Evolutionary conservation across 2,113 vertebrate genomes (phyloP).

Genomic region (Stigmatopora nigra): DNA sequence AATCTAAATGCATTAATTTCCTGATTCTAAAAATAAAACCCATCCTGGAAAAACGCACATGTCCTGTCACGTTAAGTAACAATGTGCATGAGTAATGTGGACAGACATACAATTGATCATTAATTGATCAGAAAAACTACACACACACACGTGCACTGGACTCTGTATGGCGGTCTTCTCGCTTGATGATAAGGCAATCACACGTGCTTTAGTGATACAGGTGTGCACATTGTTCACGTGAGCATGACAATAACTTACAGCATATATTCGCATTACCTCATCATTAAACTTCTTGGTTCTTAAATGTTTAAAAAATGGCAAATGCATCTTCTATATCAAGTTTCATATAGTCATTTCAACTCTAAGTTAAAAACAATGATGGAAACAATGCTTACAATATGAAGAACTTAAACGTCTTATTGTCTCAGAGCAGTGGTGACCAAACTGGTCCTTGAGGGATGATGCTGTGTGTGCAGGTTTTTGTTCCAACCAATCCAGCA

Average conservation of each 20-base stretch:
- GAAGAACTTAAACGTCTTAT: too few relatives aligned
- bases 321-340: background rate
- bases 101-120: background rate
- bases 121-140: background rate
- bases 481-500: too few relatives aligned
- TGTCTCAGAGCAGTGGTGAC: too few relatives aligned
- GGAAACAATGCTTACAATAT: too few relatives aligned
- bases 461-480: too few relatives aligned
- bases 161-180: background rate
- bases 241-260: background rate
- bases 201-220: background rate
- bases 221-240: background rate
- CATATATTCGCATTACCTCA: slow-evolving; percentile 1
- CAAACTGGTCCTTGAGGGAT: too few relatives aligned
- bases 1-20: background rate
- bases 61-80: background rate
- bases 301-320: background rate
- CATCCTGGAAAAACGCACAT: background rate
- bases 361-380: background rate
- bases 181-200: background rate
- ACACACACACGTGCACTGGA: background rate
- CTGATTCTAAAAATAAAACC: background rate
- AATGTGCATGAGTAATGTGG: background rate
- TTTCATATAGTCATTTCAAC: background rate
- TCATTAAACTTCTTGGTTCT: background rate